A percentile compares a stretch with the other conserved stretches of the same genome.
Conservation (phyloP, 2,113 vertebrate species). For the Laticauda colubrina region DNA sequence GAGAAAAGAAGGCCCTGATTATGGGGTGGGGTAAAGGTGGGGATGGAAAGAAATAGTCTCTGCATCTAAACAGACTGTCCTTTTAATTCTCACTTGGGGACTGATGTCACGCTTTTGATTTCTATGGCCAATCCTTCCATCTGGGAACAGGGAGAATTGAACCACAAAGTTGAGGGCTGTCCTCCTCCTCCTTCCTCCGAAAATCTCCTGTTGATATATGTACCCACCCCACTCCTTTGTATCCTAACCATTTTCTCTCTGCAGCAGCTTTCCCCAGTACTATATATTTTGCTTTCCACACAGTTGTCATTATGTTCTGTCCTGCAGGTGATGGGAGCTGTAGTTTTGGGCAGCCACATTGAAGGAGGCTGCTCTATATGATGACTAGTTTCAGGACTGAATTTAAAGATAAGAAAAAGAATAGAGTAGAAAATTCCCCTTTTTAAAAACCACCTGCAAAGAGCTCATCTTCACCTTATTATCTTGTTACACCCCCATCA, state of each 20-base stretch:
- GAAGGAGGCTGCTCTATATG: neutral
- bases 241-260: neutral
- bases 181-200: neutral
- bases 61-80: neutral
- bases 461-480: neutral
- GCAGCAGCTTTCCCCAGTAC: neutral
- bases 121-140: neutral
- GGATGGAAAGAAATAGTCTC: neutral
- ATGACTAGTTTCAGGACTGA: neutral
- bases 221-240: neutral
- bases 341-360: neutral
- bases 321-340: neutral
- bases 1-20: neutral
- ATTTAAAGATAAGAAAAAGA: neutral
- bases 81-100: neutral
- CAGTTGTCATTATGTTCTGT: neutral
- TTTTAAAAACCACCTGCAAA: neutral
- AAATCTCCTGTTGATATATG: neutral
- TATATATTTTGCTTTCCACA: neutral
- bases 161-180: neutral
- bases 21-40: neutral
- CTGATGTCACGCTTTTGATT: neutral
- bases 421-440: neutral
- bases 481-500: neutral
- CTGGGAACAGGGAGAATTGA: neutral